Percentiles rank a stretch among this genome's conserved stretches.
phyloP scores from a whole-genome alignment of 2,113 vertebrate species.

The Gasterosteus nipponicus region DNA sequence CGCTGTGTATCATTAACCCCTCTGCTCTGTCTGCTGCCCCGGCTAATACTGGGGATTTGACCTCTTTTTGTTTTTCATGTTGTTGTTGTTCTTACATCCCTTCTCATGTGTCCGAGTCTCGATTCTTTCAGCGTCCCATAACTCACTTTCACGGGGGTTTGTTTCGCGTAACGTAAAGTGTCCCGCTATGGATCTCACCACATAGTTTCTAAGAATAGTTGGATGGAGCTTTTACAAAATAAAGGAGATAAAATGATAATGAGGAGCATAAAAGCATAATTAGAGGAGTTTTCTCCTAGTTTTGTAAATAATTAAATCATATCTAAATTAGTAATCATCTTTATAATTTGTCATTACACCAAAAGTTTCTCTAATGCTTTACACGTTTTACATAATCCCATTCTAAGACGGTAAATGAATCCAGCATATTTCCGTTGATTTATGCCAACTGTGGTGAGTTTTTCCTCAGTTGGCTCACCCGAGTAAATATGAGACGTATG shows the following conservation, averaged over 20 bases:
- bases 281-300: background rate
- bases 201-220: background rate
- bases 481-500: conserved; percentile 14
- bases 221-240: background rate
- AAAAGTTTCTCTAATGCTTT: background rate
- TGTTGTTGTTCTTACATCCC: conserved; percentile 63
- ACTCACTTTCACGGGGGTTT: conserved; percentile 46
- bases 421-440: conserved; percentile 7
- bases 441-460: background rate
- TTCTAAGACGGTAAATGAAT: conserved; percentile 5
- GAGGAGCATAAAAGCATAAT: background rate
- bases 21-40: conserved; percentile 50
- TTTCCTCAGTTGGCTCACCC: background rate
- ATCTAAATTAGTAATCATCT: conserved; percentile 1
- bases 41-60: conserved; percentile 51
- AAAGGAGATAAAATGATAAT: background rate
- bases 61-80: conserved; percentile 29
- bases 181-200: conserved; percentile 36
- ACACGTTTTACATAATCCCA: background rate
- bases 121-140: conserved; percentile 71
- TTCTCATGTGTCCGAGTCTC: conserved; percentile 64
- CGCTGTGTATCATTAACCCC: conserved; percentile 68
- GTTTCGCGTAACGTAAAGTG: background rate
- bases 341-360: background rate
- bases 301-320: background rate